Evolutionary conservation across 2,113 vertebrate species (phyloP).

Genomic region (Psilopsiagon aymara): DNA sequence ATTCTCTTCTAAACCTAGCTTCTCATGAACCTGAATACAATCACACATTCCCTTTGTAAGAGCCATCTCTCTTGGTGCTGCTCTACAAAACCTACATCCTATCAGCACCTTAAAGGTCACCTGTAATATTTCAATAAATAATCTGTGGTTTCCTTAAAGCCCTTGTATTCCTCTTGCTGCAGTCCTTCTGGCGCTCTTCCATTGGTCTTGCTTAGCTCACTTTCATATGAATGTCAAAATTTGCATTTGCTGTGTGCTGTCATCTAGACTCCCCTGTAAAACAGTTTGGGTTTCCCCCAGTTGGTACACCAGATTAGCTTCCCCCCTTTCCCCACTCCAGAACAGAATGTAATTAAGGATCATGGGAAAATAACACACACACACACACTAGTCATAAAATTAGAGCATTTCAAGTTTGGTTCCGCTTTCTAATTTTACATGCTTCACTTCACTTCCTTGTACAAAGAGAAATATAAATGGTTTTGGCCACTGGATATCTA

Average conservation of each 20-base stretch:
- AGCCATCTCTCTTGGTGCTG: background rate
- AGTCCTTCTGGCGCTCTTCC: slow-evolving; percentile 53
- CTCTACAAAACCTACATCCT: background rate
- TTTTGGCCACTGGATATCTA: slow-evolving; percentile 12
- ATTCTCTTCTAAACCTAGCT: slow-evolving; percentile 51
- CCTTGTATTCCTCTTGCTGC: slow-evolving; percentile 39
- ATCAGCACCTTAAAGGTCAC: slow-evolving; percentile 18
- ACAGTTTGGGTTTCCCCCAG: slow-evolving; percentile 23
- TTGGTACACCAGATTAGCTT: slow-evolving; percentile 52
- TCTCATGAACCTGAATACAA: slow-evolving; percentile 58
- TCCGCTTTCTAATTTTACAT: slow-evolving; percentile 37
- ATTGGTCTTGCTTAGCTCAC: slow-evolving; percentile 50
- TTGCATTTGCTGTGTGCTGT: slow-evolving; percentile 71
- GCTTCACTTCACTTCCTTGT: slow-evolving; percentile 4
- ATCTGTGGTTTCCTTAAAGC: slow-evolving; percentile 7
- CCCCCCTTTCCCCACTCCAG: background rate
- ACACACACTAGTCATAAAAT: slow-evolving; percentile 8
- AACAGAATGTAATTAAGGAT: slow-evolving; percentile 65
- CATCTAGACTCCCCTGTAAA: slow-evolving; percentile 61
- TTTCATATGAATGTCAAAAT: slow-evolving; percentile 76
- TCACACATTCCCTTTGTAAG: slow-evolving; percentile 44
- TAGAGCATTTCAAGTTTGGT: slow-evolving; percentile 37
- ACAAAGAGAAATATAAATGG: slow-evolving; percentile 14
- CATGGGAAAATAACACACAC: slow-evolving; percentile 41
- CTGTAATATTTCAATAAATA: slow-evolving; percentile 55